Evolutionary conservation across 2,888 invertebrate species (phyloP).

Genomic region (Trichopria drosophilae): DNA sequence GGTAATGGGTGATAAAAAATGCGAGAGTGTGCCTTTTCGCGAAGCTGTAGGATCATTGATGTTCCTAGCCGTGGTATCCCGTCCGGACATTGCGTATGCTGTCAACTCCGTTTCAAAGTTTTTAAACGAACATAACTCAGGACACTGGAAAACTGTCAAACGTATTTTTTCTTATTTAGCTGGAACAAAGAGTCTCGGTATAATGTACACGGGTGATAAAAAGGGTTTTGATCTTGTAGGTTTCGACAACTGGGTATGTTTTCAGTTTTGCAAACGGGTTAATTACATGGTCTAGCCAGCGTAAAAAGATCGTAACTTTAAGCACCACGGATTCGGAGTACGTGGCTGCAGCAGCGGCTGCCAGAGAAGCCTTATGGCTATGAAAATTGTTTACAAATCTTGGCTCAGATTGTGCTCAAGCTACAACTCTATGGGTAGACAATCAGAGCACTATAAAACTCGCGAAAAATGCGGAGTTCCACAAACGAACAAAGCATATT

Average conservation of each 20-base stretch:
- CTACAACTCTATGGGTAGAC: not conserved
- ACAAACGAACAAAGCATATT: no score
- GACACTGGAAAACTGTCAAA: constrained; percentile 34
- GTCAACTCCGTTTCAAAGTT: constrained; percentile 31
- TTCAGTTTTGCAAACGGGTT: not conserved
- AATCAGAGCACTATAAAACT: no score
- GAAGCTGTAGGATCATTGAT: constrained; percentile 35
- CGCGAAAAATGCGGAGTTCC: constrained; percentile 10
- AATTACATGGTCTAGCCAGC: not conserved
- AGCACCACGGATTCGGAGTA: constrained; percentile 10
- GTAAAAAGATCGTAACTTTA: not conserved
- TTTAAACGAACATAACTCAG: constrained; percentile 15
- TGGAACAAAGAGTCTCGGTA: constrained; percentile 22
- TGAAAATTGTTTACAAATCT: constrained; percentile 5
- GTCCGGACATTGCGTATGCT: constrained; percentile 33
- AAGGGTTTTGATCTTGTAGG: no score
- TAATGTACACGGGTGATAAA: constrained; percentile 22
- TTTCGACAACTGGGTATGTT: constrained; percentile 1
- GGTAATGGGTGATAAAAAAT: constrained; percentile 9
- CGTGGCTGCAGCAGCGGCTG: constrained; percentile 1
- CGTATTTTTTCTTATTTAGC: constrained; percentile 28
- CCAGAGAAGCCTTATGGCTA: constrained; percentile 14
- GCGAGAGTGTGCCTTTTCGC: constrained; percentile 29
- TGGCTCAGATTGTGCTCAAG: not conserved
- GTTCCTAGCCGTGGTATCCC: constrained; percentile 29